Base-by-base conservation (phyloP, 2,113 vertebrate species). In the Scomber scombrus region DNA sequence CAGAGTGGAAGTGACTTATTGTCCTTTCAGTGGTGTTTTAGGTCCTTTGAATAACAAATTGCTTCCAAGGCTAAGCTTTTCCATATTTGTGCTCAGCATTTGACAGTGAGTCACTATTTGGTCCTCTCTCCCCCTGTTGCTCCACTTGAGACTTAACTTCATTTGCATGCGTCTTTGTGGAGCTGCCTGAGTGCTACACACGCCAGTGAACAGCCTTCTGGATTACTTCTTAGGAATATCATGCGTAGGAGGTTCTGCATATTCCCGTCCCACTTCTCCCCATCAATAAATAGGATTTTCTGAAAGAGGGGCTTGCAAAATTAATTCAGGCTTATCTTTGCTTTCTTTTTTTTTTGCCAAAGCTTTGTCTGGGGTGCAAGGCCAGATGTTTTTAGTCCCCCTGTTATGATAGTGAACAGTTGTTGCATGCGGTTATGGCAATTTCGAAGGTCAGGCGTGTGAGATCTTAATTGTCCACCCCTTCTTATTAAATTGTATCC, bases 91-190 rank as follows among this genome's bases (percentile, higher is more conserved):
- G 65, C 67, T 84, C 61, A 71, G 82, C 75, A 45, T 75, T 43
- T 87, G 84, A 81, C 90, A 87, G 80, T 26, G 63, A 85, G 75
- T 84, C 11, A 13, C 75, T 80, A 13, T 76, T 75, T 80, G 79
- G 88, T 86, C 77, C 79, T 84, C 63, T 71, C 78, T 78, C 26
- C 57, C 76, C 86, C 61, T 79, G 86, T 89, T 85, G 68, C 84
- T 81, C 71, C 71, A 62, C 85, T 89, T 54, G 63, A 89, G 88
- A 76, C 75, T 88, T 85, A 62, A 87, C 74, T 89, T 86, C 47
- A 91, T 92, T 90, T 91, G 85, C 88, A 91, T 91, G 85, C 26
- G 34, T 89, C 81, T 90, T 85, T 77, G 84, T 75, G 82, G 77
- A 88, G 76, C 81, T 78, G 84, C 69, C 76, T 40, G 81, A 78